phyloP scores from a whole-genome alignment of 2,888 invertebrate species.

The Volucella inflata region DNA sequence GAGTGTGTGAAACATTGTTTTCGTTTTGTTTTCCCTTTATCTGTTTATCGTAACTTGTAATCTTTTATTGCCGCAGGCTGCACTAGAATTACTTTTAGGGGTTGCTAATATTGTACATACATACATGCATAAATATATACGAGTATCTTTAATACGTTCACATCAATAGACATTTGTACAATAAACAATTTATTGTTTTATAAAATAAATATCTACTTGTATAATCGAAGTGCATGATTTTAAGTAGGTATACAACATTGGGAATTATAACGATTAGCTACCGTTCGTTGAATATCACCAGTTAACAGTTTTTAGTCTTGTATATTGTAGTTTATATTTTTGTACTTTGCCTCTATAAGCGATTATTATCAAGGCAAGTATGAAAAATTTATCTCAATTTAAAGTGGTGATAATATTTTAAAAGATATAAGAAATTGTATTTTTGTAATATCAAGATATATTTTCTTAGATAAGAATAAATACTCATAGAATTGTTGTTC shows the following conservation, averaged over 20 bases:
- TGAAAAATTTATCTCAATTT: constrained; percentile 57
- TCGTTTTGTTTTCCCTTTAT: constrained; percentile 43
- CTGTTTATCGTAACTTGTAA: constrained; percentile 63
- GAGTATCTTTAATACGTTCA: neutral
- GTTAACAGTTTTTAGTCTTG: constrained; percentile 5
- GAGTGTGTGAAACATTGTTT: constrained; percentile 30
- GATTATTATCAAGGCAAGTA: constrained; percentile 49
- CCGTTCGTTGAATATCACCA: constrained; percentile 22
- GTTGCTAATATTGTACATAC: constrained; percentile 32
- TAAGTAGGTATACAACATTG: constrained; percentile 56
- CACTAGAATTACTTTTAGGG: constrained; percentile 48
- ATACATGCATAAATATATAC: neutral
- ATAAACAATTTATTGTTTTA: constrained; percentile 45
- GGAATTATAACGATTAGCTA: constrained; percentile 47
- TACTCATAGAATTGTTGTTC: constrained; percentile 13
- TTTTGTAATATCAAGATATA: constrained; percentile 64
- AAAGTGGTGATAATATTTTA: constrained; percentile 58
- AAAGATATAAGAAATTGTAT: constrained; percentile 48
- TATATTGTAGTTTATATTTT: constrained; percentile 1
- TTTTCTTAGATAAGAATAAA: constrained; percentile 51
- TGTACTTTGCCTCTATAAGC: constrained; percentile 59
- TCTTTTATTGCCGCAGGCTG: constrained; percentile 52
- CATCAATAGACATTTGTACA: neutral
- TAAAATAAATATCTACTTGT: constrained; percentile 37
- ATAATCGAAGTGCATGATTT: constrained; percentile 53